Evolutionary conservation across 1,140 invertebrate genomes (phyloP).

Genomic region (Hetaerina americana): DNA sequence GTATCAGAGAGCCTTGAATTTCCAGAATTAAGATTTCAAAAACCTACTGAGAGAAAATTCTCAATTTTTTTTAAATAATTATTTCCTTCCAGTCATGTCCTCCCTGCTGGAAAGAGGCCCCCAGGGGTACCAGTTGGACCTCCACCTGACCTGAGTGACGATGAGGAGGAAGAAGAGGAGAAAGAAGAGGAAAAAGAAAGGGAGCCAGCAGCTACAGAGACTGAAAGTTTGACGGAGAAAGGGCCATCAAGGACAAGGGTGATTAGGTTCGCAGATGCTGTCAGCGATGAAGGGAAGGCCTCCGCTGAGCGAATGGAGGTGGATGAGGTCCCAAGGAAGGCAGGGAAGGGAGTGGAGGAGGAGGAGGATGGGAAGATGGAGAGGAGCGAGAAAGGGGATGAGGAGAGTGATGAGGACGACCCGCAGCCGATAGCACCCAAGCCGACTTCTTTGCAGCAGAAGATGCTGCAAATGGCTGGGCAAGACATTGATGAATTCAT

Average conservation of each 20-base stretch:
- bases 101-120: constrained; percentile 38
- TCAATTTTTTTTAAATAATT: too few relatives aligned
- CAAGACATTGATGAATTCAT: constrained; percentile 87
- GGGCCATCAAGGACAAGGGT: constrained; percentile 3
- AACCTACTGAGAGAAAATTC: too few relatives aligned
- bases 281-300: constrained; percentile 26
- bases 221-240: not conserved
- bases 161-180: constrained; percentile 38
- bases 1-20: too few relatives aligned
- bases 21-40: too few relatives aligned
- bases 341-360: constrained; percentile 12
- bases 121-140: constrained; percentile 80
- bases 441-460: constrained; percentile 62
- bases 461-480: constrained; percentile 71
- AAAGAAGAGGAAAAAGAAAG: not conserved
- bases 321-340: constrained; percentile 26
- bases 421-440: constrained; percentile 33
- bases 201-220: not conserved
- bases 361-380: constrained; percentile 22
- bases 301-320: constrained; percentile 15
- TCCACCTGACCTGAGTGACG: constrained; percentile 56
- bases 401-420: constrained; percentile 24
- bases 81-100: constrained; percentile 15
- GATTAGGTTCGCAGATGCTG: constrained; percentile 24
- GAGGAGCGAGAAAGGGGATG: constrained; percentile 25